Percentiles rank a stretch among this genome's conserved stretches.
phyloP scores from a whole-genome alignment of 2,888 invertebrate species.

The Sarcophaga caerulescens region DNA sequence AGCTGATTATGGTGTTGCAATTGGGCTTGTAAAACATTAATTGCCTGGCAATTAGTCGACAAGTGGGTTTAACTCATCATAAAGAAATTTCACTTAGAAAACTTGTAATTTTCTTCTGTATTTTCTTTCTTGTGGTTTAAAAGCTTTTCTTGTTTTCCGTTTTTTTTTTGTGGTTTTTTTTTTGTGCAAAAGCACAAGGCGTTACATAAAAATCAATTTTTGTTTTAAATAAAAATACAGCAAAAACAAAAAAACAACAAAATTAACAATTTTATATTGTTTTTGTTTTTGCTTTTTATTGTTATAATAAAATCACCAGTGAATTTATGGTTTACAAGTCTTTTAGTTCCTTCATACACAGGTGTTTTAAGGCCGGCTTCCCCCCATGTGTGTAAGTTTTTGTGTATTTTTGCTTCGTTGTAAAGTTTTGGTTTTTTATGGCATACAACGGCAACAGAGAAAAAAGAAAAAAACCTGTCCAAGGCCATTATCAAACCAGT shows the following conservation, averaged over 20 bases:
- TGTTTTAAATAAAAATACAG: conserved; percentile 5
- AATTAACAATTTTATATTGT: no score
- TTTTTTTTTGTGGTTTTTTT: no score
- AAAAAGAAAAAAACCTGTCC: conserved; percentile 32
- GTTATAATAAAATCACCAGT: background rate
- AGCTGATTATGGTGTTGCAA: background rate
- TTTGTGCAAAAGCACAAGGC: background rate
- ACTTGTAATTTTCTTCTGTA: background rate
- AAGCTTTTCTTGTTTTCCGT: background rate
- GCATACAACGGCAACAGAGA: background rate
- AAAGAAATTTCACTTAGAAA: background rate
- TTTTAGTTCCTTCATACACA: background rate
- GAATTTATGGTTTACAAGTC: background rate
- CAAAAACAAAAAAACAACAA: background rate
- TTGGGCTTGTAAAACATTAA: conserved; percentile 41
- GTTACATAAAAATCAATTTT: conserved; percentile 46
- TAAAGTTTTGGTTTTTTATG: background rate
- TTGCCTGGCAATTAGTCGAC: conserved; percentile 41
- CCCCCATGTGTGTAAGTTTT: background rate
- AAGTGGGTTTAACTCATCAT: conserved; percentile 12
- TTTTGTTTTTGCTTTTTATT: background rate
- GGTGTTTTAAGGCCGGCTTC: background rate
- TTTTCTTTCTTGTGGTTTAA: background rate
- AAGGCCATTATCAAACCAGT: conserved; percentile 32
- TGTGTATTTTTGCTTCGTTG: background rate